Evolutionary conservation across 2,888 invertebrate genomes (phyloP), one percentile per base, ranked within the genome.

Genomic region (Thera britannica): DNA sequence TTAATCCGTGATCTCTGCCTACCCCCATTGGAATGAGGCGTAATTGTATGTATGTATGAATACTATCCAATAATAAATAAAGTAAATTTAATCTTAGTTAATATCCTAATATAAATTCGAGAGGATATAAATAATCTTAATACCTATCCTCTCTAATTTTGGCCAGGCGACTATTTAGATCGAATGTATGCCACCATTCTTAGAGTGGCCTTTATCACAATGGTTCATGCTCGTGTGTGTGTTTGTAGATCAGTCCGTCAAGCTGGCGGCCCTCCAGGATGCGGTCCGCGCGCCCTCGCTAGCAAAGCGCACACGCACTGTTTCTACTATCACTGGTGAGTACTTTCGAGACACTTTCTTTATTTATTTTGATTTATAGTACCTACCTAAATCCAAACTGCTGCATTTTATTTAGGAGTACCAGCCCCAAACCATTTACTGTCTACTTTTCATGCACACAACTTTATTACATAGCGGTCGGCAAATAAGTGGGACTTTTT

Each of bases 221-320:
- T 67, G 60, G 49, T 38, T 62, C 54, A 60, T 61, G 70, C 65
- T 35, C 55, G 49, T 65, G 56, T 69, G 66, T 69, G 66, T 73
- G 64, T 82, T 83, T 81, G 60, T 78, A 92, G 92, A 88, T 83
- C 86, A 90, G 83, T 83, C 91, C 95, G 95, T 96, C 95, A 95
- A 96, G 95, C 96, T 96, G 96, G 96, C 96, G 95, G 95, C 96
- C 96, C 95, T 95, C 93, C 95, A 95, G 95, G 96, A 96, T 95
- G 95, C 89, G 94, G 95, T 95, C 95, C 95, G 95, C 94, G 95
- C 95, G 94, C 94, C 95, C 95, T 95, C 96, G 95, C 93, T 91
- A 94, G 87, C 89, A 89, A 84, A 89, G 92, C 90, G 94, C 89
- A 90, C 92, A 80, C 94, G 94, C 78, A 95, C 96, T 94, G 96